phyloP scores from a whole-genome alignment of 2,888 invertebrate genomes.

The Chironomus riparius region DNA sequence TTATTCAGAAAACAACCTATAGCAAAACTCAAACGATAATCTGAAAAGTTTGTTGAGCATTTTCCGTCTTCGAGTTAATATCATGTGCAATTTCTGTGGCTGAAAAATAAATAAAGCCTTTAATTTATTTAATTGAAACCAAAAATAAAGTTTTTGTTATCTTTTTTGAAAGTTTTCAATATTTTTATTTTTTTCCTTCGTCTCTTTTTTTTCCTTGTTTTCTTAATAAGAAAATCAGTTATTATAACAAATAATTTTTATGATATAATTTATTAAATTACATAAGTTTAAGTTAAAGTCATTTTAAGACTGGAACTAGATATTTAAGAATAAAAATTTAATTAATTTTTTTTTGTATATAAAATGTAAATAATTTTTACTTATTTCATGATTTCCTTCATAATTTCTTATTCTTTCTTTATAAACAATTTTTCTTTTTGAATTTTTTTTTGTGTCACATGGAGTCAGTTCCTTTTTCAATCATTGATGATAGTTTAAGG shows the following conservation, averaged over 20 bases:
- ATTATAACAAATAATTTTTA: constrained; percentile 24
- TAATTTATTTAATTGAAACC: not conserved
- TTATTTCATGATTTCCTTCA: not conserved
- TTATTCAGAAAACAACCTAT: no score
- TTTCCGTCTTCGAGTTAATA: no score
- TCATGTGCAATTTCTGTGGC: not conserved
- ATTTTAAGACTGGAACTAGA: constrained; percentile 25
- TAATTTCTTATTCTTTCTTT: not conserved
- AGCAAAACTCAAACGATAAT: no score
- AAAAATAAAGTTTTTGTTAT: not conserved
- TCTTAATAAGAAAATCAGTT: constrained; percentile 16
- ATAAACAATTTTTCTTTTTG: constrained; percentile 4
- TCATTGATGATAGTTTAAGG: no score
- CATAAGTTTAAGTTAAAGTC: constrained; percentile 24
- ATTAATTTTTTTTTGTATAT: constrained; percentile 9
- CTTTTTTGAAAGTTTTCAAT: not conserved
- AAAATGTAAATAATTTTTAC: constrained; percentile 24
- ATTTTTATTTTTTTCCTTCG: not conserved
- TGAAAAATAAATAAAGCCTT: not conserved
- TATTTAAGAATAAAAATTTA: constrained; percentile 8
- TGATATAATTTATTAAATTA: constrained; percentile 25
- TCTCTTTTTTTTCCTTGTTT: not conserved
- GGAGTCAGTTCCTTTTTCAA: no score
- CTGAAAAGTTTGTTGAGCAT: no score
- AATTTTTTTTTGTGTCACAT: not conserved